Conservation (phyloP, 2,888 invertebrate species). For the Acheta domesticus region DNA sequence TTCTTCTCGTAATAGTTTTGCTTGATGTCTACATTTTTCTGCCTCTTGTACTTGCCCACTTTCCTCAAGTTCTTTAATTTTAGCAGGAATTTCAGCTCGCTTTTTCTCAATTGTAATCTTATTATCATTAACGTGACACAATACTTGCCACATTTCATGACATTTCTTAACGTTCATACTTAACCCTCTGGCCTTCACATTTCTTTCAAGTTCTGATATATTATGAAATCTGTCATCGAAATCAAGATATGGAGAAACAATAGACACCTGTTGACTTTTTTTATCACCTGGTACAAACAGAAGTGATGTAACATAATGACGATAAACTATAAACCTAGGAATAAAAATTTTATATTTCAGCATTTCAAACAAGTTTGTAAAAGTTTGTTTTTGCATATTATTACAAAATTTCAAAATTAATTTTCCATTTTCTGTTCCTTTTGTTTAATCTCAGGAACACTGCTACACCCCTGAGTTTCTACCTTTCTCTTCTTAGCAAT, state of each 20-base stretch:
- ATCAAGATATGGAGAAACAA: conserved; percentile 66
- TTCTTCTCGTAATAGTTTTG: conserved; percentile 57
- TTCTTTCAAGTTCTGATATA: conserved; percentile 51
- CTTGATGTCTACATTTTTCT: conserved; percentile 54
- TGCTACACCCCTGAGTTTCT: conserved; percentile 55
- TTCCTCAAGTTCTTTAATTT: conserved; percentile 48
- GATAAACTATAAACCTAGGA: not conserved
- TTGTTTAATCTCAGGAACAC: not conserved
- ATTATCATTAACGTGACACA: conserved; percentile 54
- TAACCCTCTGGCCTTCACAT: conserved; percentile 56
- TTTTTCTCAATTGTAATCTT: conserved; percentile 54
- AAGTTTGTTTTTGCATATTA: not conserved
- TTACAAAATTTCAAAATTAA: conserved; percentile 21
- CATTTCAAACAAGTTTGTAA: not conserved
- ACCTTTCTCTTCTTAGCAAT: conserved; percentile 69
- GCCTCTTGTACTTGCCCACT: conserved; percentile 46
- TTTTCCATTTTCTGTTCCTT: conserved; percentile 30
- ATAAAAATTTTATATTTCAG: not conserved
- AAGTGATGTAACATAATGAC: conserved; percentile 51
- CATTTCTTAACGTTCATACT: conserved; percentile 56
- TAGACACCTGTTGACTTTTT: conserved; percentile 64
- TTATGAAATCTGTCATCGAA: conserved; percentile 57
- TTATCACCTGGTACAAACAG: conserved; percentile 67
- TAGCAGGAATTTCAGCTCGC: conserved; percentile 51
- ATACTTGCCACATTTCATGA: conserved; percentile 60